Conservation (phyloP, 1,140 invertebrate species). For the Pectinophora gossypiella region DNA sequence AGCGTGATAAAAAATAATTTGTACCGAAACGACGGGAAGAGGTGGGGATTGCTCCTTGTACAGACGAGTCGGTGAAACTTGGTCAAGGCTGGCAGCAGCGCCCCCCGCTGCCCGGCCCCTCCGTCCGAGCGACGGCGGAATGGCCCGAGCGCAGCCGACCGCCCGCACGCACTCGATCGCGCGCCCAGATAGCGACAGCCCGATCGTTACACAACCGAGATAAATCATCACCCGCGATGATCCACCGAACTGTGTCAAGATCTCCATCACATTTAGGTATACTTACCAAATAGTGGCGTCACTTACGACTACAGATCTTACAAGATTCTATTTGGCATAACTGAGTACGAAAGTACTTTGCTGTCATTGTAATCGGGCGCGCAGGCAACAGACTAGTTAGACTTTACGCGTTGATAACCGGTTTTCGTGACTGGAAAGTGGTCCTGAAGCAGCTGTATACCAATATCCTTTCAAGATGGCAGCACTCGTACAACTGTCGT, state of each 20-base stretch:
- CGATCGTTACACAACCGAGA: constrained; percentile 62
- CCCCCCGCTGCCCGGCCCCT: constrained; percentile 28
- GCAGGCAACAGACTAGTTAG: too few relatives aligned
- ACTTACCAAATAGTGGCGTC: too few relatives aligned
- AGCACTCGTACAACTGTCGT: constrained; percentile 58
- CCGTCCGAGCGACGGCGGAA: constrained; percentile 35
- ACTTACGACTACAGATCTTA: too few relatives aligned
- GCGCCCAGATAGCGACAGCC: constrained; percentile 47
- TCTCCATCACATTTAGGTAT: constrained; percentile 29
- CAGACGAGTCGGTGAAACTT: constrained; percentile 68
- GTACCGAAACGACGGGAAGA: constrained; percentile 69
- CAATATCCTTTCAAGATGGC: constrained; percentile 61
- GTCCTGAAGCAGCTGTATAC: constrained; percentile 35
- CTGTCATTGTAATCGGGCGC: too few relatives aligned
- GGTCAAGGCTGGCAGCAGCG: constrained; percentile 62
- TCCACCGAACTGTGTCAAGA: constrained; percentile 65
- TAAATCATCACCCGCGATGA: constrained; percentile 65
- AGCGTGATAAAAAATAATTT: constrained; percentile 65
- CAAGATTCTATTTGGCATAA: background rate
- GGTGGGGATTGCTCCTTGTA: constrained; percentile 70
- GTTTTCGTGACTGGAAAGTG: constrained; percentile 27
- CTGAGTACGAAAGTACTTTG: too few relatives aligned
- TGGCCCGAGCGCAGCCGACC: constrained; percentile 46
- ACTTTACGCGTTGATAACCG: constrained; percentile 35
- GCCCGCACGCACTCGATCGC: constrained; percentile 46